phyloP scores from a whole-genome alignment of 2,113 vertebrate genomes.

The Dasyprocta punctata region DNA sequence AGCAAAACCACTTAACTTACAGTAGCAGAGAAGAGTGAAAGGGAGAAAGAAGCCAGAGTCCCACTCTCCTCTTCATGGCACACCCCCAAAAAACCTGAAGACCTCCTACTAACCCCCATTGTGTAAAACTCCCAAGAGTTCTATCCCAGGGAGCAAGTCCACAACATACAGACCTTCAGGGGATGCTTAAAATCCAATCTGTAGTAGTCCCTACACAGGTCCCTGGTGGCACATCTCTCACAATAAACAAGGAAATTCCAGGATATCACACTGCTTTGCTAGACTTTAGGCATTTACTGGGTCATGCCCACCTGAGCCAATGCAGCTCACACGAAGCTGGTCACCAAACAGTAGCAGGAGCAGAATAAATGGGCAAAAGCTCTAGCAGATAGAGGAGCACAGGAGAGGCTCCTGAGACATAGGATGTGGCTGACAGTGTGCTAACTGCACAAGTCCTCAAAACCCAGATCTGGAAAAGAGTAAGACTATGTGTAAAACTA shows the following conservation, averaged over 20 bases:
- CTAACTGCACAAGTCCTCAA: neutral
- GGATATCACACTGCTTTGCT: neutral
- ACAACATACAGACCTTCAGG: neutral
- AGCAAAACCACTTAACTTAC: neutral
- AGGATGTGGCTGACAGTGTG: accelerated
- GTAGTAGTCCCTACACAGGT: neutral
- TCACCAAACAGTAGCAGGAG: neutral
- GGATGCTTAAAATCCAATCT: neutral
- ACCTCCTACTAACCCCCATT: neutral
- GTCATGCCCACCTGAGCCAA: neutral
- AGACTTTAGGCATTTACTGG: neutral
- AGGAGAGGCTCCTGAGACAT: neutral
- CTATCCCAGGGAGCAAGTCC: neutral
- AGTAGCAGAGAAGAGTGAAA: neutral
- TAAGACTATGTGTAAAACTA: neutral
- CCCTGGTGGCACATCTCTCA: neutral
- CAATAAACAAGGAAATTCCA: neutral
- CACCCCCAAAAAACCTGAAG: neutral
- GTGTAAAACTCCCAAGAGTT: neutral
- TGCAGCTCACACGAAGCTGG: neutral
- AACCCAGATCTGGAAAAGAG: neutral
- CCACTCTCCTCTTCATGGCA: neutral
- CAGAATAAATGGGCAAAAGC: neutral
- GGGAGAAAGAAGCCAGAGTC: neutral
- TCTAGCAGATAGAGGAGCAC: neutral